These are phyloP conservation scores for Halichondria panicea DNA, from an alignment of 37 sponge, comb jelly and placozoan species.

Conservation along the genomic window DNA sequence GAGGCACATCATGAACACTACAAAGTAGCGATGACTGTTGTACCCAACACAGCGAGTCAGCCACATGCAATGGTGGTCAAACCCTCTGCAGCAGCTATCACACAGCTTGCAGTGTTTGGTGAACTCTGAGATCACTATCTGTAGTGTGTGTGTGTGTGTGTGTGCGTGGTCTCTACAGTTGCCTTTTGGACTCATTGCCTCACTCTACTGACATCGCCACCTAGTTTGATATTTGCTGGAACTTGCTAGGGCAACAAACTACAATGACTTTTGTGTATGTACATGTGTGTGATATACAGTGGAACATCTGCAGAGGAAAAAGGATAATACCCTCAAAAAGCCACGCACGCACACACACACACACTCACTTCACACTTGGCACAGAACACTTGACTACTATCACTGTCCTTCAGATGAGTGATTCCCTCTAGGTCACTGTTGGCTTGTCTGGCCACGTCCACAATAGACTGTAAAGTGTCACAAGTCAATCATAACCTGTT, in stretches of 20 bases:
- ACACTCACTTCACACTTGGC: conserved; percentile 30
- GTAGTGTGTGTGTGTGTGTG: too few relatives aligned
- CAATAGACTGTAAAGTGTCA: conserved; percentile 22
- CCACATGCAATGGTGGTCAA: conserved; percentile 93
- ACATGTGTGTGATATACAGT: not conserved
- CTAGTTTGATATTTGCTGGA: too few relatives aligned
- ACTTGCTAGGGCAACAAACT: not conserved
- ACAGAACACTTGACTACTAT: conserved; percentile 10
- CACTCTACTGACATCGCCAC: too few relatives aligned
- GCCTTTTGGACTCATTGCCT: too few relatives aligned
- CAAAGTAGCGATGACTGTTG: conserved; percentile 74
- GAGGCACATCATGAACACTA: conserved; percentile 57
- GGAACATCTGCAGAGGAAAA: not conserved
- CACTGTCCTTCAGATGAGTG: not conserved
- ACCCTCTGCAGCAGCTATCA: conserved; percentile 65
- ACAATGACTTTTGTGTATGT: not conserved
- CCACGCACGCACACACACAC: not conserved
- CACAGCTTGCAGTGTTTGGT: conserved; percentile 88
- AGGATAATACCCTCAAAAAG: not conserved
- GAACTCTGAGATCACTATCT: conserved; percentile 72
- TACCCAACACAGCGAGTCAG: conserved; percentile 71
- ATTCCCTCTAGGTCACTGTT: not conserved
- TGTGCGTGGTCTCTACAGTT: not conserved
- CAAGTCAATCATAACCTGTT: too few relatives aligned
- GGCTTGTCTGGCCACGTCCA: conserved; percentile 32